phyloP scores from a whole-genome alignment of 2,797 vertebrate genomes.

The Falco columbarius region DNA sequence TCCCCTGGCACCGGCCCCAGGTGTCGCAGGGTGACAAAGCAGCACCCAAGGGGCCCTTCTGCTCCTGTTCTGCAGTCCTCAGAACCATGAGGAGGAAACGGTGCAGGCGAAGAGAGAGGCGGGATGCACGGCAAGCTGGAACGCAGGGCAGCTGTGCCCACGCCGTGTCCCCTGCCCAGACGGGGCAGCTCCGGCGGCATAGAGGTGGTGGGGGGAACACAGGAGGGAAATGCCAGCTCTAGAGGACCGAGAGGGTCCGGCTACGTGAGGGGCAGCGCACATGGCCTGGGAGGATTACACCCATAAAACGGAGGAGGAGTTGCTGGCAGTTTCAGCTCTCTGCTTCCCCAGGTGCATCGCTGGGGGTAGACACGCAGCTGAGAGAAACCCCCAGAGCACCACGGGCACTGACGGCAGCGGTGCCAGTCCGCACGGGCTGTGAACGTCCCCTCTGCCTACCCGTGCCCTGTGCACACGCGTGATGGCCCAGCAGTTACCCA shows the following conservation, averaged over 20 bases:
- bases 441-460: background rate
- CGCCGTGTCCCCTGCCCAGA: fast-evolving
- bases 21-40: background rate
- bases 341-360: background rate
- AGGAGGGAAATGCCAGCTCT: background rate
- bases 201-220: background rate
- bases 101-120: background rate
- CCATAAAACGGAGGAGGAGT: background rate
- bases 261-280: fast-evolving
- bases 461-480: background rate
- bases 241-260: background rate
- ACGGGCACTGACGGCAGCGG: fast-evolving
- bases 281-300: background rate
- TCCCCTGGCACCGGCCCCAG: background rate
- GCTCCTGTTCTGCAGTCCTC: background rate
- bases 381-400: background rate
- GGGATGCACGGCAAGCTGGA: background rate
- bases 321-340: background rate
- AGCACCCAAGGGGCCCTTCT: too few relatives aligned
- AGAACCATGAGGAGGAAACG: background rate
- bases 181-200: background rate
- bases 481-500: background rate
- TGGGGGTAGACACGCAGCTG: background rate
- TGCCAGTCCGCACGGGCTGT: background rate
- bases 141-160: too few relatives aligned